Evolutionary conservation across 2,797 vertebrate species (phyloP).

Genomic region (Pelodytes ibericus): DNA sequence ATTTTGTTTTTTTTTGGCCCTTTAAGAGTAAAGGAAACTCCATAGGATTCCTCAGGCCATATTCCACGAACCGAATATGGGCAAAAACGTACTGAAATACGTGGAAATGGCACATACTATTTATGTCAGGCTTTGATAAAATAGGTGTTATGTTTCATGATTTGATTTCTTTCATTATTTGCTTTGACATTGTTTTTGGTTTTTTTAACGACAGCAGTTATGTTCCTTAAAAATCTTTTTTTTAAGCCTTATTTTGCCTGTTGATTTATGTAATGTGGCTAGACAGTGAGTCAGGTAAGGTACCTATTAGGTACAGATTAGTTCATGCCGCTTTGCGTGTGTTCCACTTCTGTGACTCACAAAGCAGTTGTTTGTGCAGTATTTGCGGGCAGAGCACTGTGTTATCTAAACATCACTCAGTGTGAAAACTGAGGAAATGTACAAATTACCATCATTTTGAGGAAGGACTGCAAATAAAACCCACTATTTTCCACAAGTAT

Average conservation of each 20-base stretch:
- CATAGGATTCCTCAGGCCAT: no score
- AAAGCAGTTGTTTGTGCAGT: constrained; percentile 68
- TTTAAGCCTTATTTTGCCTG: constrained; percentile 46
- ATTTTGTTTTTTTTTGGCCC: no score
- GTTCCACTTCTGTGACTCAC: constrained; percentile 71
- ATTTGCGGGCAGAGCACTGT: constrained; percentile 60
- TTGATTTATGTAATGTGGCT: constrained; percentile 73
- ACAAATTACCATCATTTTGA: constrained; percentile 56
- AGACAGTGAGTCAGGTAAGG: constrained; percentile 75
- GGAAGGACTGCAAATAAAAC: constrained; percentile 58
- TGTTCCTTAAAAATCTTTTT: constrained; percentile 21
- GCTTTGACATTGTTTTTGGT: constrained; percentile 56
- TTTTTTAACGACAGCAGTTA: constrained; percentile 64
- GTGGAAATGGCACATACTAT: neutral
- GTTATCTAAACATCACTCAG: constrained; percentile 56
- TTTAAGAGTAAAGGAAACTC: no score
- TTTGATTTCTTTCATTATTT: neutral
- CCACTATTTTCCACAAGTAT: no score
- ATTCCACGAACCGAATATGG: no score
- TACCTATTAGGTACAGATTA: constrained; percentile 74
- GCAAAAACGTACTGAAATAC: no score
- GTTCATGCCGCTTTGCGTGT: constrained; percentile 69
- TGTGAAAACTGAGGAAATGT: constrained; percentile 62
- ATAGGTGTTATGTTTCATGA: constrained; percentile 1
- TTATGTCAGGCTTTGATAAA: neutral